These are phyloP conservation scores for Tholera decimalis DNA, from an alignment of 2,888 invertebrate species.

Conservation along the genomic window DNA sequence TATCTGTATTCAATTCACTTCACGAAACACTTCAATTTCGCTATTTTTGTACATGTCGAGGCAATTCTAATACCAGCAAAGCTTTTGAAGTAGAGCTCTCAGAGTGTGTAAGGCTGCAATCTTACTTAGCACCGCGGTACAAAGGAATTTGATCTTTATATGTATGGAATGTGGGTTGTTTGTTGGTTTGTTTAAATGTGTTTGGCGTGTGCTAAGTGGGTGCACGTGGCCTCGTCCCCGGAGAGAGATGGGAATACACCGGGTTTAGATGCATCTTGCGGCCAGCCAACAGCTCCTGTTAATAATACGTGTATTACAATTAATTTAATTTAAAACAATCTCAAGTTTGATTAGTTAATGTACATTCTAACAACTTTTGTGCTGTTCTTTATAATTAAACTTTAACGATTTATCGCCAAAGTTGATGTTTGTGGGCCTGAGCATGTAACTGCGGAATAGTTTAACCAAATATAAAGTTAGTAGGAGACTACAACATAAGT, in stretches of 20 bases:
- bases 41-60: slow-evolving; percentile 88
- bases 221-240: slow-evolving; percentile 85
- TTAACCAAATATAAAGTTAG: slow-evolving; percentile 31
- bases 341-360: slow-evolving; percentile 60
- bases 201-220: slow-evolving; percentile 87
- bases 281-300: slow-evolving; percentile 82
- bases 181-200: slow-evolving; percentile 76
- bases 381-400: slow-evolving; percentile 49
- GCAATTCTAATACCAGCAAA: slow-evolving; percentile 86
- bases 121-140: slow-evolving; percentile 72
- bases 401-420: slow-evolving; percentile 41
- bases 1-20: slow-evolving; percentile 81
- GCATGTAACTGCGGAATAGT: slow-evolving; percentile 41
- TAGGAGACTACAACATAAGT: slow-evolving; percentile 41
- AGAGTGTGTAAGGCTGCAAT: slow-evolving; percentile 83
- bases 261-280: slow-evolving; percentile 87
- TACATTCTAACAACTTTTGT: slow-evolving; percentile 55
- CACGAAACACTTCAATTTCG: slow-evolving; percentile 83
- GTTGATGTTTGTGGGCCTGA: slow-evolving; percentile 32
- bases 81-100: slow-evolving; percentile 86
- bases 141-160: slow-evolving; percentile 81
- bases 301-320: slow-evolving; percentile 86
- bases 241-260: slow-evolving; percentile 81
- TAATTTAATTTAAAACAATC: slow-evolving; percentile 82
- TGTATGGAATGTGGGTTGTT: slow-evolving; percentile 69